Conservation (phyloP, 35 echinoderm and acorn worm genomes). For the Lytechinus variegatus region DNA sequence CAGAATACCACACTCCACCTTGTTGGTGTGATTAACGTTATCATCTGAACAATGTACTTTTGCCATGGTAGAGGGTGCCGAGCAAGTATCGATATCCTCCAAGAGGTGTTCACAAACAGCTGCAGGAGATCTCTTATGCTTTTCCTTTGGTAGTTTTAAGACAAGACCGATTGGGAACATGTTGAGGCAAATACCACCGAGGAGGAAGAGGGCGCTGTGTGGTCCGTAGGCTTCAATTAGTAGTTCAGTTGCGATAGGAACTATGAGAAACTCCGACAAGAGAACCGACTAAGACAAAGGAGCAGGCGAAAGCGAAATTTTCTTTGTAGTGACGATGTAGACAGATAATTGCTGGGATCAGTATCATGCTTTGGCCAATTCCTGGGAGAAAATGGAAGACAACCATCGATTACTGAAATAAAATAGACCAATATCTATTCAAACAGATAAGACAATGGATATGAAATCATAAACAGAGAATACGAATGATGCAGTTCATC, state of each 20-base stretch:
- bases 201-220: neutral
- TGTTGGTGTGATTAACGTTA: neutral
- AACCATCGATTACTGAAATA: neutral
- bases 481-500: too few species aligned
- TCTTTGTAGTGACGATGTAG: slow-evolving; percentile 22
- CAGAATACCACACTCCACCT: neutral
- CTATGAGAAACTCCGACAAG: neutral
- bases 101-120: neutral
- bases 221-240: neutral
- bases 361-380: neutral
- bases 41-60: neutral
- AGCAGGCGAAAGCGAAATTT: slow-evolving; percentile 22
- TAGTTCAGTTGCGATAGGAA: neutral
- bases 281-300: neutral
- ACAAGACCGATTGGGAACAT: slow-evolving; percentile 36
- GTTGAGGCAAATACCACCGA: slow-evolving; percentile 5
- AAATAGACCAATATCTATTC: too few species aligned
- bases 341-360: neutral
- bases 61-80: too few species aligned
- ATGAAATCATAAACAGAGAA: too few species aligned
- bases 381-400: neutral
- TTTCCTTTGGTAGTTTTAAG: slow-evolving; percentile 5
- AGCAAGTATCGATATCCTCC: neutral
- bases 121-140: neutral
- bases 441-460: too few species aligned